Evolutionary conservation across 2,888 invertebrate genomes (phyloP), one percentile per base, ranked within the genome.

Genomic region (Brachyptera risi): DNA sequence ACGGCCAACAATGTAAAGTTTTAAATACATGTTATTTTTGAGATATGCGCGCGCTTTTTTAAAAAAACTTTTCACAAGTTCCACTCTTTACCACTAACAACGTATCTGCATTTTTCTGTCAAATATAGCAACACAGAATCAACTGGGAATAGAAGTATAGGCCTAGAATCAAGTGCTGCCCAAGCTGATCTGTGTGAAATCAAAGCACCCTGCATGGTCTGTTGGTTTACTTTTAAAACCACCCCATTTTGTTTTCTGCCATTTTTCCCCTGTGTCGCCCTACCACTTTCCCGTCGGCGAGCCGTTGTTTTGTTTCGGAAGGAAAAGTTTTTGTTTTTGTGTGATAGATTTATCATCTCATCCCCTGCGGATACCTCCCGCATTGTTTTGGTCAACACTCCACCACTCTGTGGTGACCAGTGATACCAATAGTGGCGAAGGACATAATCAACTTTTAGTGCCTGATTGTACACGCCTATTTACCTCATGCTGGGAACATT

Each of bases 331-430:
- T 54, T 35, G 9, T 9, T 21, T 35, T 17, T 54, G 44, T 11
- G 17, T 15, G 54, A 35, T 54, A 35, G 37, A 54, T 54, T 37
- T 54, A 54, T 35, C 21, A 21, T 11, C 17, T 1, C 54, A 11
- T n/a, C 37, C 54, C 54, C 54, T 54, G 54, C 24, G 54, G 37
- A 35, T 54, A 54, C 54, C 54, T 13, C 54, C 54, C 54, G 54
- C 54, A 54, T 37, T 37, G 54, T 54, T 15, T 1, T 23, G 35
- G 35, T 24, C 47, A 47, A 47, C 47, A 47, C 21, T 24, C 23
- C 21, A 17, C 54, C 54, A 37, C 35, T 54, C 54, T 54, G 54
- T 21, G 54, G 54, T 13, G 24, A 24, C 37, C 54, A 24, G 35
- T 24, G 35, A 21, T 21, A 21, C 44, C 17, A 15, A 47, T n/a